These are phyloP conservation scores for Pseudomyrmex sp. DNA, from an alignment of 1,140 invertebrate species.

Conservation along the genomic window DNA sequence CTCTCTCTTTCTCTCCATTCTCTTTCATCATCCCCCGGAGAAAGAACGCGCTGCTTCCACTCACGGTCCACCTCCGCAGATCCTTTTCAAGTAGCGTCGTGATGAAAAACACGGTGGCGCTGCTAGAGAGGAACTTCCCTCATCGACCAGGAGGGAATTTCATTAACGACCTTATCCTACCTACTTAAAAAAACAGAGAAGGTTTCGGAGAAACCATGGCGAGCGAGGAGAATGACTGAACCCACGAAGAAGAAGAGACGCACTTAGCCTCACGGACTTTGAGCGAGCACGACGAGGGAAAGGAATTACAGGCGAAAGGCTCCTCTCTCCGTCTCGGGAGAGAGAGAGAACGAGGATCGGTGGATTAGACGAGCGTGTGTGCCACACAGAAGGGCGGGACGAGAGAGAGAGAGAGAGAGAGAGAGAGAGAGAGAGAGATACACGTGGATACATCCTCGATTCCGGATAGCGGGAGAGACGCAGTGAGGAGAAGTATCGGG, in stretches of 20 bases:
- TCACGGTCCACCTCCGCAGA: slow-evolving; percentile 62
- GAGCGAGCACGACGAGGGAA: slow-evolving; percentile 46
- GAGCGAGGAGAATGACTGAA: not conserved
- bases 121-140: slow-evolving; percentile 53
- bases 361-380: slow-evolving; percentile 55
- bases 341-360: slow-evolving; percentile 31
- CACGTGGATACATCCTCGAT: not conserved
- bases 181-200: slow-evolving; percentile 71
- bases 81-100: slow-evolving; percentile 61
- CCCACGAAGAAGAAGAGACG: not conserved
- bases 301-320: slow-evolving; percentile 62
- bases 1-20: slow-evolving; percentile 3
- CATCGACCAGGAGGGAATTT: slow-evolving; percentile 69
- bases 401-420: too few species aligned
- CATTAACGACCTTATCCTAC: slow-evolving; percentile 74
- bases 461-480: slow-evolving; percentile 12
- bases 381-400: not conserved
- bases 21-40: slow-evolving; percentile 46
- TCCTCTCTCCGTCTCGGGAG: slow-evolving; percentile 31
- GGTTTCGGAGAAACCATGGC: slow-evolving; percentile 48
- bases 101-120: slow-evolving; percentile 64
- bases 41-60: slow-evolving; percentile 61
- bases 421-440: not conserved
- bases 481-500: not conserved
- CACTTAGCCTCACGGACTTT: slow-evolving; percentile 43